Evolutionary conservation across 2,888 invertebrate genomes (phyloP).

Genomic region (Cremastinae sp.): DNA sequence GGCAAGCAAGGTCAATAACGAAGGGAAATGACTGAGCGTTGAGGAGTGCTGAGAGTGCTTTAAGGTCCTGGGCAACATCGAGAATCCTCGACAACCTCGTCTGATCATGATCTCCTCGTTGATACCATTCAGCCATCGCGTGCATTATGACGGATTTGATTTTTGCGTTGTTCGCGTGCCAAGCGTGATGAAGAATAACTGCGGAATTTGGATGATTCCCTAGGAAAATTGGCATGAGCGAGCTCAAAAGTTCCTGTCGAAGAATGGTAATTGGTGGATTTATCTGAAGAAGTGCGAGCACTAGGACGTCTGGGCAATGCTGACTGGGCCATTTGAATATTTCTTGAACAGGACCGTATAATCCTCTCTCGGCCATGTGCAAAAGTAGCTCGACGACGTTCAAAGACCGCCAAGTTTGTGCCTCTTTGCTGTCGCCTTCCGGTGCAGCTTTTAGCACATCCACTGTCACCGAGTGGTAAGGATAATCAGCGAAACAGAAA

Average conservation of each 20-base stretch:
- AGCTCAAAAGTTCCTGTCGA: slow-evolving; percentile 92
- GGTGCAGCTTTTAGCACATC: slow-evolving; percentile 96
- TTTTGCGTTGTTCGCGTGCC: slow-evolving; percentile 90
- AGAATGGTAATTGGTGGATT: slow-evolving; percentile 89
- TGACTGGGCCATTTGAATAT: slow-evolving; percentile 95
- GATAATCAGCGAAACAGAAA: slow-evolving; percentile 96
- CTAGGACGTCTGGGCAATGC: slow-evolving; percentile 96
- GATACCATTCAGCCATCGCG: slow-evolving; percentile 98
- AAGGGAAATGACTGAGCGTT: slow-evolving; percentile 97
- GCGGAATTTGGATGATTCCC: slow-evolving; percentile 98
- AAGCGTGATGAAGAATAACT: slow-evolving; percentile 97
- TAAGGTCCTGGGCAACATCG: slow-evolving; percentile 97
- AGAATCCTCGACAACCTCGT: slow-evolving; percentile 95
- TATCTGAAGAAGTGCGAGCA: slow-evolving; percentile 93
- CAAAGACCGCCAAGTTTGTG: slow-evolving; percentile 95
- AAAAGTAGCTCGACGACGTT: slow-evolving; percentile 94
- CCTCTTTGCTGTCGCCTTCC: slow-evolving; percentile 96
- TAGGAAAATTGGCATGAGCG: slow-evolving; percentile 94
- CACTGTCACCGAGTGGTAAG: slow-evolving; percentile 91
- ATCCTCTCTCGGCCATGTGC: slow-evolving; percentile 92
- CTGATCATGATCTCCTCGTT: slow-evolving; percentile 95
- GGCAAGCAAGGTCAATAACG: slow-evolving; percentile 97
- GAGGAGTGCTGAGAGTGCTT: slow-evolving; percentile 94
- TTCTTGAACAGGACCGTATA: slow-evolving; percentile 91
- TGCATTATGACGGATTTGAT: slow-evolving; percentile 94